Evolutionary conservation across 2,888 invertebrate species (phyloP), one percentile per base, ranked within the genome.

Genomic region (Dryococelus australis): DNA sequence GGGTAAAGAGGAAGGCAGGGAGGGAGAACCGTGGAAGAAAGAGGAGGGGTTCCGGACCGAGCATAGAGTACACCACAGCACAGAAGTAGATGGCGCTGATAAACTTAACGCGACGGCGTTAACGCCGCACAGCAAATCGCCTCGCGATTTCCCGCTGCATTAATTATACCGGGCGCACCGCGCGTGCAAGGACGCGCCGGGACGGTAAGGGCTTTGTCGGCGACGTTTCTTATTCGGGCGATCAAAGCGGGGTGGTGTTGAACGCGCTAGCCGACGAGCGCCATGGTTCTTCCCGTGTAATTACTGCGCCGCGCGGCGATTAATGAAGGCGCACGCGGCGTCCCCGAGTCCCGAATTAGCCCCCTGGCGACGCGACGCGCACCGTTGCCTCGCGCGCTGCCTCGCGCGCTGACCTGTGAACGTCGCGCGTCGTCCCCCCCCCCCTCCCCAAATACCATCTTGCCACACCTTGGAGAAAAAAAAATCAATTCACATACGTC

Each of bases 371-470:
- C n/a, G 65, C 65, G 20, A 65, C 65, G 10, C 65, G 65, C 24
- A 24, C 65, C 65, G 65, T 65, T 65, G 65, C 13, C 65, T 65
- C 24, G 65, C 65, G 65, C 65, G 65, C 65, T 65, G 65, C 13
- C 65, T 65, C 24, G 65, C 65, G 65, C 65, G 65, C 65, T n/a
- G 65, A 65, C 65, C 65, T 65, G 65, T 65, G 65, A 65, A 65
- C 65, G 65, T 24, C 20, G n/a, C 20, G 65, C 65, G 65, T 20
- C 65, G n/a, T n/a, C n/a, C n/a, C n/a, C n/a, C n/a, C n/a, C n/a
- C n/a, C n/a, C n/a, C n/a, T n/a, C n/a, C n/a, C n/a, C n/a, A n/a
- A n/a, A n/a, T 24, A 24, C 65, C 65, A 65, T 65, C 8, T 65
- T 65, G 65, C 65, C 65, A n/a, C 65, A 65, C 65, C 47, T 10